phyloP scores from a whole-genome alignment of 2,888 invertebrate species.

The Patella caerulea region DNA sequence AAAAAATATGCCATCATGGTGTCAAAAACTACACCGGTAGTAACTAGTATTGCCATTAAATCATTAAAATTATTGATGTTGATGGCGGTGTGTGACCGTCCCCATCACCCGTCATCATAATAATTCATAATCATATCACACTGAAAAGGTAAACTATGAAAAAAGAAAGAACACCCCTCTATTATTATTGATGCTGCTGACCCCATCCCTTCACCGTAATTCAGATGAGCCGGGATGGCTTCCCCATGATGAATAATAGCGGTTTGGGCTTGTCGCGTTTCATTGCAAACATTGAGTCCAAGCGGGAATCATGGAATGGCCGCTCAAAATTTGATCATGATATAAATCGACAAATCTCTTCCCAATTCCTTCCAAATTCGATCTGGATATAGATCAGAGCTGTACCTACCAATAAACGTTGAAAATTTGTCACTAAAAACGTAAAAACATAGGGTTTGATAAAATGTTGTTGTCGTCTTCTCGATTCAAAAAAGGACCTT shows the following conservation, averaged over 20 bases:
- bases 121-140: too few relatives aligned
- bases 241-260: neutral
- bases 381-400: neutral
- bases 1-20: too few relatives aligned
- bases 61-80: too few relatives aligned
- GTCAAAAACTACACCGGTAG: too few relatives aligned
- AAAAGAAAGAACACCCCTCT: too few relatives aligned
- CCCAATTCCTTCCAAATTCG: neutral
- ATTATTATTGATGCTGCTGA: too few relatives aligned
- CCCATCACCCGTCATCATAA: too few relatives aligned
- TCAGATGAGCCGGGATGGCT: too few relatives aligned
- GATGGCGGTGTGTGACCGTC: too few relatives aligned
- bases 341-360: neutral
- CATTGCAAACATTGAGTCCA: neutral
- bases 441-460: neutral
- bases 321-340: neutral
- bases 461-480: neutral
- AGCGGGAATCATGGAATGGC: constrained; percentile 3
- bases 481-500: neutral
- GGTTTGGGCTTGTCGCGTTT: neutral
- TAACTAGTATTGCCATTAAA: too few relatives aligned
- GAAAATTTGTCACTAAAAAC: neutral
- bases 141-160: too few relatives aligned
- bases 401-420: neutral
- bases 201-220: too few relatives aligned